Evolutionary conservation across 2,113 vertebrate species (phyloP).

Genomic region (Ammodytes marinus): DNA sequence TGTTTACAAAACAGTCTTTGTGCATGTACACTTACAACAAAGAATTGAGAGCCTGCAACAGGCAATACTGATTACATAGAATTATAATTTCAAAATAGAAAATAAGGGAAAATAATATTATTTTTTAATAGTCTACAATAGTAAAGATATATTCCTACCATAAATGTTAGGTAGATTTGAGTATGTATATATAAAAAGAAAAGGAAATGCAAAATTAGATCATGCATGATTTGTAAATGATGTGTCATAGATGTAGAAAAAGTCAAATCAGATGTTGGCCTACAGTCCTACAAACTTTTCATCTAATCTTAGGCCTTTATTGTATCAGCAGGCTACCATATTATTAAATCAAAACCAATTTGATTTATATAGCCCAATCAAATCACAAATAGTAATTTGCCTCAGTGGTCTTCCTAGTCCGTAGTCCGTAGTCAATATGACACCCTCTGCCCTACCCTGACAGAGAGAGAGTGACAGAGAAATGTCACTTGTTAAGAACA

Average conservation of each 20-base stretch:
- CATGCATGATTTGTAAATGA: background rate
- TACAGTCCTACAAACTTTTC: background rate
- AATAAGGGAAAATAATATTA: too few relatives aligned
- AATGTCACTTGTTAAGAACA: too few relatives aligned
- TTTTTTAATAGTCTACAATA: too few relatives aligned
- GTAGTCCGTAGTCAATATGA: too few relatives aligned
- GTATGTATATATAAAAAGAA: too few relatives aligned
- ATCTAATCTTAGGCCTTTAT: background rate
- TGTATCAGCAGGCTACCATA: background rate
- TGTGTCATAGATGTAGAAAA: background rate
- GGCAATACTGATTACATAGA: background rate
- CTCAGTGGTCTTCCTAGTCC: too few relatives aligned
- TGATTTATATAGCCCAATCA: too few relatives aligned
- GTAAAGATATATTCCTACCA: background rate
- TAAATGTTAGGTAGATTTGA: background rate
- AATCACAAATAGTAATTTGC: too few relatives aligned
- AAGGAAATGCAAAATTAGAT: background rate
- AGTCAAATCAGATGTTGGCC: background rate
- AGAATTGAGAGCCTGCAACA: too few relatives aligned
- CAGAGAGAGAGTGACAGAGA: too few relatives aligned
- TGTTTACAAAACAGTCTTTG: background rate
- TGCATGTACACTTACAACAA: background rate
- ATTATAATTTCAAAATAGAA: background rate
- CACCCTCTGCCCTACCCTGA: too few relatives aligned
- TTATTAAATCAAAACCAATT: too few relatives aligned